Percentiles rank a stretch among this genome's conserved stretches.
Evolutionary conservation across 2,113 vertebrate species (phyloP).

Genomic region (Aptenodytes forsteri): DNA sequence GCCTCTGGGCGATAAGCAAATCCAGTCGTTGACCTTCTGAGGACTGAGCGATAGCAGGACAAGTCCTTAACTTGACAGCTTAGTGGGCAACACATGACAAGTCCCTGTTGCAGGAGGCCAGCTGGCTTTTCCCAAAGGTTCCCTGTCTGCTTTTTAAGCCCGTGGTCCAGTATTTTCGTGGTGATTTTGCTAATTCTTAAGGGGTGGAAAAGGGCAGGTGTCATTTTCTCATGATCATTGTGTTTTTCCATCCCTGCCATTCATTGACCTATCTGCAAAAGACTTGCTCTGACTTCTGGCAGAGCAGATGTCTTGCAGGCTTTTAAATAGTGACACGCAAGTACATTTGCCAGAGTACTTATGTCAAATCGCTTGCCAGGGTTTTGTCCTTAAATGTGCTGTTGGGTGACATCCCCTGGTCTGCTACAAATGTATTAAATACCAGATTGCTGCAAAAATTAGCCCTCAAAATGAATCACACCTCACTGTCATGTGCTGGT

Average conservation of each 20-base stretch:
- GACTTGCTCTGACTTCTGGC: conserved; percentile 35
- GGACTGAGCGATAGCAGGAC: conserved; percentile 37
- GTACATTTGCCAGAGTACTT: conserved; percentile 39
- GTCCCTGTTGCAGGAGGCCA: background rate
- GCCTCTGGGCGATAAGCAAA: conserved; percentile 47
- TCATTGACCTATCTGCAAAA: conserved; percentile 13
- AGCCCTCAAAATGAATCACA: conserved; percentile 33
- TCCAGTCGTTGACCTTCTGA: conserved; percentile 48
- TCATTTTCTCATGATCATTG: background rate
- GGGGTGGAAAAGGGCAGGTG: background rate
- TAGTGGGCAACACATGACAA: background rate
- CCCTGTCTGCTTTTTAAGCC: background rate
- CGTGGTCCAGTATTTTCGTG: background rate
- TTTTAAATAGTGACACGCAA: conserved; percentile 15
- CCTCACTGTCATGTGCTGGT: background rate
- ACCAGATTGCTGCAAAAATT: conserved; percentile 19
- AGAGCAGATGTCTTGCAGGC: conserved; percentile 49
- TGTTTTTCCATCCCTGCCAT: conserved; percentile 29
- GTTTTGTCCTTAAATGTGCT: conserved; percentile 57
- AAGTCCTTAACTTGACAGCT: conserved; percentile 27
- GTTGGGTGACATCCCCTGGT: conserved; percentile 42
- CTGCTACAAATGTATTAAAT: conserved; percentile 28
- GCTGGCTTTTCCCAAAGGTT: background rate
- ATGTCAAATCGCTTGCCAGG: conserved; percentile 9
- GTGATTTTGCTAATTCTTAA: background rate